Conservation (phyloP, 1,140 invertebrate genomes). For the Aphaenogaster rudis region DNA sequence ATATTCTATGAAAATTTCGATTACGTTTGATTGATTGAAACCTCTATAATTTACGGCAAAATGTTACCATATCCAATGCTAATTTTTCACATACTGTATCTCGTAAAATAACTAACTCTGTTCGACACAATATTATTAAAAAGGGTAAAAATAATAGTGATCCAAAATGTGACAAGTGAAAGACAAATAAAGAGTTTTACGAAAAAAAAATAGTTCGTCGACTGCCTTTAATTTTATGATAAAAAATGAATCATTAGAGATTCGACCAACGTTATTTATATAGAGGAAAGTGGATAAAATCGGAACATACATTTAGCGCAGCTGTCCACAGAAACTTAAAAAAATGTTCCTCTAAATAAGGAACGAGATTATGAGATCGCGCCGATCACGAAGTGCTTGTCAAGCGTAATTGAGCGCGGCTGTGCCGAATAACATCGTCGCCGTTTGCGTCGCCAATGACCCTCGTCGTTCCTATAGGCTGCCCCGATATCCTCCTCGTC, state of each 20-base stretch:
- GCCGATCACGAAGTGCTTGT: not conserved
- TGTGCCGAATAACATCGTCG: conserved; percentile 42
- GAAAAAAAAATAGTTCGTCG: not conserved
- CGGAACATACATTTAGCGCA: not conserved
- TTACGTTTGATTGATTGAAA: not conserved
- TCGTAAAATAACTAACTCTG: not conserved
- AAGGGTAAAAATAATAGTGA: not conserved
- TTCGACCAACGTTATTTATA: not conserved
- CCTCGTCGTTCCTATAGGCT: conserved; percentile 15
- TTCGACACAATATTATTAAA: not conserved
- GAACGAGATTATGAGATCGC: not conserved
- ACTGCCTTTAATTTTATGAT: not conserved
- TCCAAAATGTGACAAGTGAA: not conserved
- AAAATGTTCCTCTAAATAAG: not conserved
- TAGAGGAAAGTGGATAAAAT: not conserved
- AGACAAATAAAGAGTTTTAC: not conserved
- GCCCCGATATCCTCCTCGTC: conserved; percentile 36
- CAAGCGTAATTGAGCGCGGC: conserved; percentile 1
- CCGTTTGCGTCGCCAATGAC: conserved; percentile 19
- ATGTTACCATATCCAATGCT: not conserved
- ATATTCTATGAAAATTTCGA: conserved; percentile 20
- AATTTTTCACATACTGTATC: not conserved
- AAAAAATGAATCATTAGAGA: conserved; percentile 10
- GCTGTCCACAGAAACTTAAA: not conserved
- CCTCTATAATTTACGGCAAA: too few species aligned